A percentile compares a stretch with the other conserved stretches of the same genome.
phyloP scores from a whole-genome alignment of 64 coral and sea anemone species.

The Stylophora pistillata region DNA sequence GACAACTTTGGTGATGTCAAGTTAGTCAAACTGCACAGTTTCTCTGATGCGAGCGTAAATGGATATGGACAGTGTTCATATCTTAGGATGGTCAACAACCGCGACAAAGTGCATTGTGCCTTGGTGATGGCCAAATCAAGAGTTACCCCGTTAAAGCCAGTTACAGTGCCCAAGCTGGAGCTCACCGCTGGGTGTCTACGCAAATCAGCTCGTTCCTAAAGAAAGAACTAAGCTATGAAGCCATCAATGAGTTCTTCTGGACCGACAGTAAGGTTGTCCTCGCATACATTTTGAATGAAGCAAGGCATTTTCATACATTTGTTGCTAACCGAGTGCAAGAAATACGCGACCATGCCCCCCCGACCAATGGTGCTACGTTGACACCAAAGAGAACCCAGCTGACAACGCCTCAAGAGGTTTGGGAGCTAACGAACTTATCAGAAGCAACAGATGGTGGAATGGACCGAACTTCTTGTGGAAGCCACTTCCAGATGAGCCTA shows the following conservation, averaged over 20 bases:
- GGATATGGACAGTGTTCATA: slow-evolving; percentile 68
- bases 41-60: slow-evolving; percentile 37
- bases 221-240: slow-evolving; percentile 11
- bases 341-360: slow-evolving; percentile 14
- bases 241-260: neutral
- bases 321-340: slow-evolving; percentile 7
- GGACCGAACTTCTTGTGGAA: slow-evolving; percentile 18
- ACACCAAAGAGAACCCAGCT: slow-evolving; percentile 24
- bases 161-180: neutral
- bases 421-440: neutral
- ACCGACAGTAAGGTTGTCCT: slow-evolving; percentile 42
- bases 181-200: neutral
- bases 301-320: slow-evolving; percentile 30
- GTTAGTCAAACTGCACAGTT: slow-evolving; percentile 18
- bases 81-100: slow-evolving; percentile 19
- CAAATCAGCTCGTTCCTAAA: slow-evolving; percentile 4
- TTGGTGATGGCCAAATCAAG: slow-evolving; percentile 12
- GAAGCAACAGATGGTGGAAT: slow-evolving; percentile 38
- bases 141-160: neutral
- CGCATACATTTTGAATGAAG: slow-evolving; percentile 17
- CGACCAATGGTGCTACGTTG: slow-evolving; percentile 1
- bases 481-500: neutral
- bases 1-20: slow-evolving; percentile 9
- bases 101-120: slow-evolving; percentile 2
- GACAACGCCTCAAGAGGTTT: slow-evolving; percentile 12